These are phyloP conservation scores for Alauda arvensis DNA, from an alignment of 2,797 vertebrate genomes.

Conservation along the genomic window DNA sequence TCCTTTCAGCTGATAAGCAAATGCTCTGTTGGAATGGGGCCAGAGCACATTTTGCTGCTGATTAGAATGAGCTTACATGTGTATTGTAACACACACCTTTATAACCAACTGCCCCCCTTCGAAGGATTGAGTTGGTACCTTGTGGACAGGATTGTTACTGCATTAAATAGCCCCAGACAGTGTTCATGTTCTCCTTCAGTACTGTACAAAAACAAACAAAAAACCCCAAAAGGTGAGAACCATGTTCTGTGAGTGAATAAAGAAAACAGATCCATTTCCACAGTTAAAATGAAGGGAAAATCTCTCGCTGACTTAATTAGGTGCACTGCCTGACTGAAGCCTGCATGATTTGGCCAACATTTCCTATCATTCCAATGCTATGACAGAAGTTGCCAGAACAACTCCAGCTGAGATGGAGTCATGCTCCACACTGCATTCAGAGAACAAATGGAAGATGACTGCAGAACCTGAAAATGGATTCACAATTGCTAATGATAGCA, in stretches of 20 bases:
- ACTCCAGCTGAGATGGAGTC: constrained; percentile 16
- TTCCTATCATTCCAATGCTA: constrained; percentile 33
- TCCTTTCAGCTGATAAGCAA: constrained; percentile 25
- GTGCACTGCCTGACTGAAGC: constrained; percentile 12
- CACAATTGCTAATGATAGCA: neutral
- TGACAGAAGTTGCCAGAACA: constrained; percentile 18
- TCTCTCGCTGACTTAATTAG: constrained; percentile 26
- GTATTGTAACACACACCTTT: neutral
- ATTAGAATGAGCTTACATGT: neutral
- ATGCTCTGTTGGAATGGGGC: constrained; percentile 13
- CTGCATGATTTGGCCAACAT: constrained; percentile 41
- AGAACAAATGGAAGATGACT: neutral
- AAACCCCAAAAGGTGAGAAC: neutral
- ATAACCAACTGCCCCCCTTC: neutral
- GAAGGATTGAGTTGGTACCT: neutral
- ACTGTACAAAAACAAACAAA: neutral
- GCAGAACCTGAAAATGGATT: neutral
- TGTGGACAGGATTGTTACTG: neutral
- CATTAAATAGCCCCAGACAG: neutral
- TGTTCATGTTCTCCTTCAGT: neutral
- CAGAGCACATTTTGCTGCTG: neutral
- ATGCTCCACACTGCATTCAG: neutral
- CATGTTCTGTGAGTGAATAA: neutral
- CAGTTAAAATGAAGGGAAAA: neutral
- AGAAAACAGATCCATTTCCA: neutral